Base-by-base conservation (phyloP, 2,113 vertebrate species). In the Uropsilus gracilis region DNA sequence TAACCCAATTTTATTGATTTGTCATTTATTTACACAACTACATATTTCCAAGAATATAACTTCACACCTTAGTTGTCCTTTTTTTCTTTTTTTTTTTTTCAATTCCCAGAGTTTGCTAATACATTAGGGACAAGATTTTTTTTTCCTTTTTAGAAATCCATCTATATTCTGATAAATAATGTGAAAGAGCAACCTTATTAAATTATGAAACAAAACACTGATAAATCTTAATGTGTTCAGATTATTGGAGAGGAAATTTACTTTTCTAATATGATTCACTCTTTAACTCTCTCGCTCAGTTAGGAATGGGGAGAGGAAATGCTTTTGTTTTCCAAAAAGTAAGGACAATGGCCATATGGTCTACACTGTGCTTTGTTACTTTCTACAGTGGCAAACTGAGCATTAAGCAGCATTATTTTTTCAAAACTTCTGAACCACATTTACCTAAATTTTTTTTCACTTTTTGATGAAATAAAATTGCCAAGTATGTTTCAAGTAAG, bases 221-320 rank as follows among this genome's bases (percentile, higher is more conserved):
- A 96, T 22, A 90, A 57, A 94, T 75, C 10, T 94, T 92, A 80
- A 30, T 0, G 14, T 83, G 89, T 94, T 93, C 87, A 96, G 57
- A 72, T 92, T 91, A 91, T 87, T 22, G 10, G 8, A 89, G 85
- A 94, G 84, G 48, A 97, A 96, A 94, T 44, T 3, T 81, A 37
- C 73, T 95, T 94, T 96, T 64, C 89, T 82, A 85, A 89, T 94
- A 88, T 10, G 92, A 95, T 91, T 93, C 55, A 71, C 11, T 80
- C 20, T 78, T 44, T 50, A 87, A 73, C 89, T 75, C 12, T 75
- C 24, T 83, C 92, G 55, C 64, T 96, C 86, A 87, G 0, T 95
- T 94, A 95, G 81, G 32, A 78, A 86, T 84, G 66, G 44, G 24
- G 95, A 90, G 37, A 92, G 32, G 61, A 96, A 68, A 97, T 88